Evolutionary conservation across 2,797 vertebrate species (phyloP).

Genomic region (Bovichtus diacanthus): DNA sequence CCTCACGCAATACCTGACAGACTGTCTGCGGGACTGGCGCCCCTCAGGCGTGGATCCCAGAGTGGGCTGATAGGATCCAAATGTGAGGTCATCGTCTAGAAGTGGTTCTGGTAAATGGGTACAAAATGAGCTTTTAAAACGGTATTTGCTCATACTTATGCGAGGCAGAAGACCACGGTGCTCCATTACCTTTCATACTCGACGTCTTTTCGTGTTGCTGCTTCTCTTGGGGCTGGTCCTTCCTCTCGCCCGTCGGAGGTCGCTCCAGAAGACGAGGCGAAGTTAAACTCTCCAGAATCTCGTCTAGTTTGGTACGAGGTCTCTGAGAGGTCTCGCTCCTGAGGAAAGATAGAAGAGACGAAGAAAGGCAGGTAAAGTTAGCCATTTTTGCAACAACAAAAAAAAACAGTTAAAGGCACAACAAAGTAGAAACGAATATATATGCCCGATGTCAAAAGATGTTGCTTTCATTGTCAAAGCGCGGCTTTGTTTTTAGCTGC

Average conservation of each 20-base stretch:
- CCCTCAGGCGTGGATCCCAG: constrained; percentile 81
- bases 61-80: constrained; percentile 91
- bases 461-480: constrained; percentile 1
- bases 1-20: constrained; percentile 84
- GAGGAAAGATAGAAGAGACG: neutral
- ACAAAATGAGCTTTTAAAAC: neutral
- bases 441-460: neutral
- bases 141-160: neutral
- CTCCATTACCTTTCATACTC: constrained; percentile 78
- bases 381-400: neutral
- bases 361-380: neutral
- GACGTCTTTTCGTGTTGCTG: constrained; percentile 73
- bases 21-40: constrained; percentile 85
- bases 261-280: constrained; percentile 80
- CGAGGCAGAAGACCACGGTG: neutral
- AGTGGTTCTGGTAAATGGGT: constrained; percentile 61
- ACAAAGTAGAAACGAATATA: neutral
- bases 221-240: constrained; percentile 71
- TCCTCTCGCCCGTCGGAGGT: constrained; percentile 77
- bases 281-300: constrained; percentile 88
- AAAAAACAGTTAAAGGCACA: neutral
- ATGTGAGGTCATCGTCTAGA: constrained; percentile 86
- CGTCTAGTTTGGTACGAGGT: constrained; percentile 87
- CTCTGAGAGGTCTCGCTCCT: constrained; percentile 81
- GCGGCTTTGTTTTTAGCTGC: constrained; percentile 26